Base-by-base conservation (phyloP, 2,888 invertebrate genomes). In the Cheiracanthium punctorium region DNA sequence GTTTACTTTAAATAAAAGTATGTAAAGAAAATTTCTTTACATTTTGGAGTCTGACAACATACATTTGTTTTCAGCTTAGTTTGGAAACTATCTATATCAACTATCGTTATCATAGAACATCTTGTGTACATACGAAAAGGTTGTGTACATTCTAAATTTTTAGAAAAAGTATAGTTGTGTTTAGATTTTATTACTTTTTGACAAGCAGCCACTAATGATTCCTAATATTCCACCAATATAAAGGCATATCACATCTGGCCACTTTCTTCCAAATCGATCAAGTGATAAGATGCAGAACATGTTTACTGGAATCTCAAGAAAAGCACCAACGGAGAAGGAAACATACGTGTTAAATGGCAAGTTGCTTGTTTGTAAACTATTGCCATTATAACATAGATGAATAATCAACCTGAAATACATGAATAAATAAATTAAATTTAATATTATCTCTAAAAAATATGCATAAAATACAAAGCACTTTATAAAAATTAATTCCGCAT, bases 151-250 rank as follows among this genome's bases (percentile, higher is more conserved):
- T n/a, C n/a, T n/a, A n/a, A n/a, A n/a, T n/a, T n/a, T n/a, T n/a
- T n/a, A n/a, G n/a, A n/a, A n/a, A n/a, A n/a, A n/a, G n/a, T n/a
- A n/a, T n/a, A n/a, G n/a, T n/a, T n/a, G n/a, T n/a, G n/a, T n/a
- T n/a, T n/a, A n/a, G 37, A 37, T 4, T 37, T 37, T 37, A 37
- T 41, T 69, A 84, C 84, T 64, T 67, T 73, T 73, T 20, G 77
- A 73, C n/a, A 85, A 17, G 43, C 95, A n/a, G 96, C 96, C 85
- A 43, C 85, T 85, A 20, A 85, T 74, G 17, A 80, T 80, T 12
- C 80, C 96, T 91, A 1, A 96, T 92, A 91, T 96, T 96, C 93
- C 96, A 96, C 72, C 96, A 0, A 96, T 94, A 0, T 96, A 96
- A 96, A 90, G 97, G 96, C 91, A 97, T 96, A 0, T 70, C 28